Conservation (phyloP, 2,888 invertebrate genomes). For the Diadegma fenestrale region DNA sequence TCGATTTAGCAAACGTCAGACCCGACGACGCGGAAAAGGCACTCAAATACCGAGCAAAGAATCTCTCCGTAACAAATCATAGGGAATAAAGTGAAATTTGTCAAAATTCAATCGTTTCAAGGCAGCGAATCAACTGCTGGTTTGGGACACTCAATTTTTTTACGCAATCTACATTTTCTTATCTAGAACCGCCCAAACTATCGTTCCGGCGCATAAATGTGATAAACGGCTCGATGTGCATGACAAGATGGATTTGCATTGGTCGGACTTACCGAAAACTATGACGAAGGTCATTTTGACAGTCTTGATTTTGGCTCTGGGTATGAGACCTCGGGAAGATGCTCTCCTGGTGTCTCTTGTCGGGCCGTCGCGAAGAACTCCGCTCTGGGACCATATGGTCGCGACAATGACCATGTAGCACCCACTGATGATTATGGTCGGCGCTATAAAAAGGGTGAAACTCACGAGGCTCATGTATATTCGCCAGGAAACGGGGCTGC, state of each 20-base stretch:
- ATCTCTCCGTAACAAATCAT: too few relatives aligned
- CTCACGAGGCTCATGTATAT: conserved; percentile 95
- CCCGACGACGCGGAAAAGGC: background rate
- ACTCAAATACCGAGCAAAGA: background rate
- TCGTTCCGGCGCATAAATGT: too few relatives aligned
- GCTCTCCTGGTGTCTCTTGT: conserved; percentile 89
- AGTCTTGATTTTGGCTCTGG: conserved; percentile 97
- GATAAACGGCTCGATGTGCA: background rate
- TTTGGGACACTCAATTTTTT: background rate
- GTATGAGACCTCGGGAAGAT: conserved; percentile 96
- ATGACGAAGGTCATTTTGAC: conserved; percentile 99
- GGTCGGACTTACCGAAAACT: conserved; percentile 93
- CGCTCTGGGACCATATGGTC: conserved; percentile 92
- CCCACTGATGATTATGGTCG: conserved; percentile 94
- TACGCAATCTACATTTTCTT: background rate
- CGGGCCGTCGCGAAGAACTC: conserved; percentile 82
- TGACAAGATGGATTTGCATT: background rate
- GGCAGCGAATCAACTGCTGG: too few relatives aligned
- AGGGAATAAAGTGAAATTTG: too few relatives aligned
- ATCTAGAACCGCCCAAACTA: too few relatives aligned
- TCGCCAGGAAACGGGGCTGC: conserved; percentile 92
- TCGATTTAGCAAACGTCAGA: background rate
- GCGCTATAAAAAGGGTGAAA: conserved; percentile 92
- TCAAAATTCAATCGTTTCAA: too few relatives aligned
- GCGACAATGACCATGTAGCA: conserved; percentile 96